Evolutionary conservation across 2,888 invertebrate genomes (phyloP).

Genomic region (Sericinus montela): DNA sequence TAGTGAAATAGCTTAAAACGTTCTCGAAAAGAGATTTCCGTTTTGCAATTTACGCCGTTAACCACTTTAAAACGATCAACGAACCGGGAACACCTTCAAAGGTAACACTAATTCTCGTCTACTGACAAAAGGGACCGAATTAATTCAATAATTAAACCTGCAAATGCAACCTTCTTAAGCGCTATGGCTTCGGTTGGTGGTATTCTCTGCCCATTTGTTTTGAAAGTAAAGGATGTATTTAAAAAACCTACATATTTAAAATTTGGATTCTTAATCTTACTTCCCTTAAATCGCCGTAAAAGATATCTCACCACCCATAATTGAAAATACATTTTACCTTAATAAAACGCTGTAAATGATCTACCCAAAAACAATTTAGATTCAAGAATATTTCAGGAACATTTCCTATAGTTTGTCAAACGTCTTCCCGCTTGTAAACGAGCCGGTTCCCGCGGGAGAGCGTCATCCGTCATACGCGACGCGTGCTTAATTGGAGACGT

Average conservation of each 20-base stretch:
- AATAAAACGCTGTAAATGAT: background rate
- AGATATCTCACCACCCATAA: no score
- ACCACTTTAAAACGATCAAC: conserved; percentile 27
- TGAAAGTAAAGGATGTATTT: no score
- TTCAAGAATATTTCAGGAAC: background rate
- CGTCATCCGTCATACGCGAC: conserved; percentile 58
- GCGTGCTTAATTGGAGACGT: conserved; percentile 57
- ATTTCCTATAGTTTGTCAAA: conserved; percentile 9
- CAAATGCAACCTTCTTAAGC: no score
- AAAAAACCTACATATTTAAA: no score
- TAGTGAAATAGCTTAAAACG: background rate
- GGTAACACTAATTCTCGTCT: conserved; percentile 33
- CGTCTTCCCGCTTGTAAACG: conserved; percentile 21
- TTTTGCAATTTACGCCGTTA: conserved; percentile 6
- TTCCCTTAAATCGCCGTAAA: no score
- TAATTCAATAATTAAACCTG: conserved; percentile 42
- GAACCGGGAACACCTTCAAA: conserved; percentile 37
- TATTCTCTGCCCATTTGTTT: no score
- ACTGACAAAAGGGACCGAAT: conserved; percentile 31
- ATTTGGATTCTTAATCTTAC: no score
- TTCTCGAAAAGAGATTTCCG: conserved; percentile 2
- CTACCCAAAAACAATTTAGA: conserved; percentile 1
- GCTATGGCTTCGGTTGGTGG: no score
- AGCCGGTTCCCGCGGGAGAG: conserved; percentile 35
- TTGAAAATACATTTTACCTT: no score